phyloP scores from a whole-genome alignment of 2,113 vertebrate species.

The Enhydra lutris region DNA sequence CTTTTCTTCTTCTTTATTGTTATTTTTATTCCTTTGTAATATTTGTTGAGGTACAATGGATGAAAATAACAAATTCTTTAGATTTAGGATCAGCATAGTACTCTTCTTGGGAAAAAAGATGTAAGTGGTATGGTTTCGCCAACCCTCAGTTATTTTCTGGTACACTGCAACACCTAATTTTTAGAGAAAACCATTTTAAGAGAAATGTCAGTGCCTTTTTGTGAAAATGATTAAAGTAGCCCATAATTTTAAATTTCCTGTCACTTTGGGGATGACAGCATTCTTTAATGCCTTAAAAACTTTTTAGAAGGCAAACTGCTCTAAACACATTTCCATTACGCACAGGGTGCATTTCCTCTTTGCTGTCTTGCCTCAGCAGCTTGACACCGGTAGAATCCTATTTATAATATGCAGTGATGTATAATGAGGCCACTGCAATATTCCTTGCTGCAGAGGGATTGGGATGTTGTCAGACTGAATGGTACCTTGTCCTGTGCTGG shows the following conservation, averaged over 20 bases:
- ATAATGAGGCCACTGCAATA: background rate
- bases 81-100: conserved; percentile 3
- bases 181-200: conserved; percentile 43
- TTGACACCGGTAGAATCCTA: conserved; percentile 16
- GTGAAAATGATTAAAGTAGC: conserved; percentile 26
- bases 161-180: background rate
- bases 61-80: background rate
- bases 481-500: background rate
- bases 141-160: conserved; percentile 12
- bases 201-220: conserved; percentile 30
- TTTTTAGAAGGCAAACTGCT: conserved; percentile 37
- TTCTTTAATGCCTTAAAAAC: conserved; percentile 46
- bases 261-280: conserved; percentile 27
- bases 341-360: conserved; percentile 15
- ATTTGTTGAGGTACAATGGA: background rate
- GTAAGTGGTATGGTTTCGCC: background rate
- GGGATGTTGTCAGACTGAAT: background rate
- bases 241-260: conserved; percentile 47
- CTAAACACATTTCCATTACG: conserved; percentile 10
- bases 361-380: background rate
- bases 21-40: conserved; percentile 25
- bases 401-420: background rate
- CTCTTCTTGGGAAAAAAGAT: background rate
- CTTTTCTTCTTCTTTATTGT: background rate
- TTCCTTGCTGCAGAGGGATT: background rate